A percentile compares a stretch with the other conserved stretches of the same genome.
phyloP scores from a whole-genome alignment of 2,113 vertebrate genomes.

The Psophia crepitans region DNA sequence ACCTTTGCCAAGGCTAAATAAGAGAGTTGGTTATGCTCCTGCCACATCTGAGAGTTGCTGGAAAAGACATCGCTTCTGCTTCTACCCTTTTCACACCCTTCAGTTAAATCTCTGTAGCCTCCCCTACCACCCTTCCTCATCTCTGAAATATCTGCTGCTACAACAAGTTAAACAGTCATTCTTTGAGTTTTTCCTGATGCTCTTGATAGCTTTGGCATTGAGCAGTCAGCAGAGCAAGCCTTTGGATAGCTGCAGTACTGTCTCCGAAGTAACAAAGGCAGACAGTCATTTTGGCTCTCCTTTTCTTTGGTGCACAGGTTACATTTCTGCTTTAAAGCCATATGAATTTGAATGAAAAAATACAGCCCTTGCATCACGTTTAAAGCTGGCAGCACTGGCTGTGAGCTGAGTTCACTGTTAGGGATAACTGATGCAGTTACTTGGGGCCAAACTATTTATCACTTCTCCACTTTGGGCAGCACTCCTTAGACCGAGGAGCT shows the following conservation, averaged over 20 bases:
- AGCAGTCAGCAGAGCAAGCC: neutral
- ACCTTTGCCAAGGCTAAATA: conserved; percentile 48
- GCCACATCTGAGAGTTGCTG: conserved; percentile 49
- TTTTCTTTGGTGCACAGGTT: neutral
- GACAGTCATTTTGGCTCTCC: neutral
- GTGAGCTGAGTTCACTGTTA: neutral
- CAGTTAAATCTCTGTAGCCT: conserved; percentile 5
- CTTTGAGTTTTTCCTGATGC: neutral
- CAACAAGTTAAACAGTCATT: neutral
- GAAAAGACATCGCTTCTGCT: conserved; percentile 15
- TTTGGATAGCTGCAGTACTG: neutral
- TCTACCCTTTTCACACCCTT: neutral
- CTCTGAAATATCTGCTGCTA: neutral
- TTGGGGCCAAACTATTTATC: neutral
- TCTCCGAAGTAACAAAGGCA: neutral
- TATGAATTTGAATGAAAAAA: neutral
- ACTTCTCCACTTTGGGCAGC: neutral
- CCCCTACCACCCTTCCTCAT: neutral
- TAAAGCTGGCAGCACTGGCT: neutral
- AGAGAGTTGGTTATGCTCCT: conserved; percentile 43
- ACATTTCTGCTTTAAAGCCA: neutral
- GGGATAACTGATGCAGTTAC: neutral
- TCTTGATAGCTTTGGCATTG: neutral
- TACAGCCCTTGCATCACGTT: neutral
- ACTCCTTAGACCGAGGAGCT: neutral